phyloP scores from a whole-genome alignment of 2,113 vertebrate species.

The Grantiella picta region DNA sequence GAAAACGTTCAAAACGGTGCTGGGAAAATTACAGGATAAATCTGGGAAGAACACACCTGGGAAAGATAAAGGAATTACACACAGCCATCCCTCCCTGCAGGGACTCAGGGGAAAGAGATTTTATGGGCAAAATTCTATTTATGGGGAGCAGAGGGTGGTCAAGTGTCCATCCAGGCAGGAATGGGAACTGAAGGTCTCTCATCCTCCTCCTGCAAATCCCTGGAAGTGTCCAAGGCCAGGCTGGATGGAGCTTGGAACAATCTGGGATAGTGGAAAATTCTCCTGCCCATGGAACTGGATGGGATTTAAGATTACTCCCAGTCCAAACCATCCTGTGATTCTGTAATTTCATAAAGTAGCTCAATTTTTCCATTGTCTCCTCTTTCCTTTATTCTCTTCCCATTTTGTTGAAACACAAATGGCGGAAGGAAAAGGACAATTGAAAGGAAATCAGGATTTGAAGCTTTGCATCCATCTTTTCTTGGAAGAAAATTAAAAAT shows the following conservation, averaged over 20 bases:
- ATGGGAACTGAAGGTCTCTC: neutral
- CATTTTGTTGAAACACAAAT: neutral
- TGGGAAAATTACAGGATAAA: neutral
- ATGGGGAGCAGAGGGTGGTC: neutral
- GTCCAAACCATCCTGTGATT: neutral
- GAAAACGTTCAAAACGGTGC: conserved; percentile 2
- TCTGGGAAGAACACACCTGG: neutral
- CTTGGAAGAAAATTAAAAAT: neutral
- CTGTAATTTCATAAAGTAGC: neutral
- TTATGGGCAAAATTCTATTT: neutral
- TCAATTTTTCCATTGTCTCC: fast-evolving
- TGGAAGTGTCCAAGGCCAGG: neutral
- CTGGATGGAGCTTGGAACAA: fast-evolving
- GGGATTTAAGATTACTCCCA: neutral
- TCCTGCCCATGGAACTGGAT: neutral
- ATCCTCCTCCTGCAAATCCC: neutral
- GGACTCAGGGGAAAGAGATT: neutral
- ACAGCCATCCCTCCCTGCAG: fast-evolving
- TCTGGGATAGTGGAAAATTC: neutral
- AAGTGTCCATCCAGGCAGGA: neutral
- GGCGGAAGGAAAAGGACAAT: neutral
- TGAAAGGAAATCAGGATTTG: neutral
- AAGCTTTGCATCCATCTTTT: neutral
- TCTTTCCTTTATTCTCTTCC: neutral
- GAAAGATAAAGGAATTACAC: neutral